Conservation (phyloP, 2,888 invertebrate genomes). For the Ganaspis brasiliensis region DNA sequence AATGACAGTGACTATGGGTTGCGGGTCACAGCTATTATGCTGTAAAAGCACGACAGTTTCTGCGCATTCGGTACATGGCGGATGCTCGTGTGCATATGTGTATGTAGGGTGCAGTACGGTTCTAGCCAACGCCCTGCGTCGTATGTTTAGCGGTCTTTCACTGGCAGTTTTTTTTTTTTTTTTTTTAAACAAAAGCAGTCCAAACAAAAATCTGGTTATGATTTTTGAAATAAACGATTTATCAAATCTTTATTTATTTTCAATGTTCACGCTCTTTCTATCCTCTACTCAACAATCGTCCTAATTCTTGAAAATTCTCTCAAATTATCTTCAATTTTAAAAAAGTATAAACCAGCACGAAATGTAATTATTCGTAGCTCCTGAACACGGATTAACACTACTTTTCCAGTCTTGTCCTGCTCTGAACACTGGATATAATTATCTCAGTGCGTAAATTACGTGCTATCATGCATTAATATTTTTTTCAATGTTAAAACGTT, state of each 20-base stretch:
- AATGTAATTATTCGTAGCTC: conserved; percentile 24
- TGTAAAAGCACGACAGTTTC: conserved; percentile 49
- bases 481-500: background rate
- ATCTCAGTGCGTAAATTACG: conserved; percentile 8
- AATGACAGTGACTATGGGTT: conserved; percentile 65
- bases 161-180: conserved; percentile 37
- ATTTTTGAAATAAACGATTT: conserved; percentile 51
- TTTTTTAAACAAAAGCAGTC: conserved; percentile 45
- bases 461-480: background rate
- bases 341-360: conserved; percentile 18
- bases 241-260: conserved; percentile 46
- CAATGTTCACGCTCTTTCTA: conserved; percentile 44
- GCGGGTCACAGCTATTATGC: conserved; percentile 57
- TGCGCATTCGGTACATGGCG: conserved; percentile 11
- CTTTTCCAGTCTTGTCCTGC: background rate
- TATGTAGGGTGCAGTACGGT: conserved; percentile 38
- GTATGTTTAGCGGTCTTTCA: conserved; percentile 45
- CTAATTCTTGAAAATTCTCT: background rate
- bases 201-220: conserved; percentile 47
- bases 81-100: background rate
- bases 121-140: conserved; percentile 42
- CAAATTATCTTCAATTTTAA: conserved; percentile 17
- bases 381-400: conserved; percentile 8
- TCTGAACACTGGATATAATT: conserved; percentile 5
- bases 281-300: conserved; percentile 6